phyloP scores from a whole-genome alignment of 2,797 vertebrate genomes.

The Lepidocolaptes lacrymiger region DNA sequence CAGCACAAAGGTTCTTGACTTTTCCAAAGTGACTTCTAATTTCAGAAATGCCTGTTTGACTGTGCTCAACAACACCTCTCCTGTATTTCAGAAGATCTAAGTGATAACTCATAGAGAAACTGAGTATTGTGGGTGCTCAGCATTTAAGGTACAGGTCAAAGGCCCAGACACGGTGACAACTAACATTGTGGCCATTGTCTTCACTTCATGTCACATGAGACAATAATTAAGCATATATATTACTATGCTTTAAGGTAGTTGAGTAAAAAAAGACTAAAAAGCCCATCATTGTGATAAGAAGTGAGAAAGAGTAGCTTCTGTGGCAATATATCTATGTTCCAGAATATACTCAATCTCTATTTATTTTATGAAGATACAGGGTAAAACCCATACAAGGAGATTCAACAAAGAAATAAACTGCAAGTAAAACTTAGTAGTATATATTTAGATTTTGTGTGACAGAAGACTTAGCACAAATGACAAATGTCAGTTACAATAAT shows the following conservation, averaged over 20 bases:
- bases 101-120: neutral
- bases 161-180: neutral
- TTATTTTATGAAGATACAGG: neutral
- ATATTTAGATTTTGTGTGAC: neutral
- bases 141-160: neutral
- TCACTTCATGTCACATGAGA: neutral
- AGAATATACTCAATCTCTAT: neutral
- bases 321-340: neutral
- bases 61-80: neutral
- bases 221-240: neutral
- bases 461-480: neutral
- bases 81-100: neutral
- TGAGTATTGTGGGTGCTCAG: fast-evolving
- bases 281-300: fast-evolving
- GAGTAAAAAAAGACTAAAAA: neutral
- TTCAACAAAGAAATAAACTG: neutral
- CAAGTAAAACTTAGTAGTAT: neutral
- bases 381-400: fast-evolving
- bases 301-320: neutral
- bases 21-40: neutral
- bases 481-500: neutral
- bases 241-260: neutral
- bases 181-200: neutral
- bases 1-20: neutral
- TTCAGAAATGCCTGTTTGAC: neutral